Evolutionary conservation across 2,888 invertebrate genomes (phyloP), one percentile per base, ranked within the genome.

Genomic region (Lasius fuliginosus): DNA sequence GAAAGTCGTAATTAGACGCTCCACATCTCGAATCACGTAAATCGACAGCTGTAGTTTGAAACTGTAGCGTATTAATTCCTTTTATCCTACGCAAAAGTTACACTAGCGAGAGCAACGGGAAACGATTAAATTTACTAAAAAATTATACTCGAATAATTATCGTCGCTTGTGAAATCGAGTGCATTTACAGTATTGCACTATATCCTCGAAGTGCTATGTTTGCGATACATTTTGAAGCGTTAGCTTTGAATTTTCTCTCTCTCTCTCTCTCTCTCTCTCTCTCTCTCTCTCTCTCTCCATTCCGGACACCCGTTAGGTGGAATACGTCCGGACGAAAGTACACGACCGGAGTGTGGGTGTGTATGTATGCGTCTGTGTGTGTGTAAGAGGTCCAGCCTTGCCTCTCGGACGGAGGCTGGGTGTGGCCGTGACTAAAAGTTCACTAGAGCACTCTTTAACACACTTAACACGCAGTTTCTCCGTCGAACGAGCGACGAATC

Each of bases 391-490:
- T 92, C 93, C 92, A 92, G 93, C 92, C 92, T 93, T 92, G 92
- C 91, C 86, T 90, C 91, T 90, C 91, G 93, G 89, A 91, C 91
- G 91, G 92, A 92, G 92, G 91, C 92, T 94, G 94, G 94, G 94
- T 95, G 94, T 94, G 94, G 94, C 94, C 94, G 93, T 94, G 94
- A 94, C 94, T 94, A 94, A 94, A 94, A 94, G 94, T 94, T 94
- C 94, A 94, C 93, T 94, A 90, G 94, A 94, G 94, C 94, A 94
- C 93, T 92, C 92, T 92, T 81, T 92, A 91, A 90, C 92, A 90
- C 92, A 91, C 88, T 90, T 81, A 89, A 89, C 67, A 49, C 76
- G 87, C 85, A 88, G 87, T 90, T 91, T 89, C 87, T 87, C 88
- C 86, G 84, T 62, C 49, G 82, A 84, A 87, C 81, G 87, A 77